Evolutionary conservation across 2,113 vertebrate species (phyloP).

Genomic region (Tachysurus vachellii): DNA sequence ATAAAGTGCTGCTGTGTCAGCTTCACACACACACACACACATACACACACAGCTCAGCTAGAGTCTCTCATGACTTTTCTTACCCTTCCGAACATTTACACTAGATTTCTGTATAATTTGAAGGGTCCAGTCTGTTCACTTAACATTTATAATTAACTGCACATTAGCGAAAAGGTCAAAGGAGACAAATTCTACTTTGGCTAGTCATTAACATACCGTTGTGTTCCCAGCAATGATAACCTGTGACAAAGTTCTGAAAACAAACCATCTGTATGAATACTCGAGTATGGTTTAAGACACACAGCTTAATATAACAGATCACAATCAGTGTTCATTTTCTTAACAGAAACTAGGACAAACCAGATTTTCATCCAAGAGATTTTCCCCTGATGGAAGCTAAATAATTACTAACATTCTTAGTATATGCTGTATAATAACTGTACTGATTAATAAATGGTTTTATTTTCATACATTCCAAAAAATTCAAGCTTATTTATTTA

Average conservation of each 20-base stretch:
- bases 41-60: background rate
- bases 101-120: background rate
- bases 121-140: background rate
- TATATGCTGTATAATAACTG: background rate
- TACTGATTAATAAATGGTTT: background rate
- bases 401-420: background rate
- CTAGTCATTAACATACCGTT: background rate
- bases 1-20: conserved; percentile 68
- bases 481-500: background rate
- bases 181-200: background rate
- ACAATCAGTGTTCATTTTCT: background rate
- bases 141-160: background rate
- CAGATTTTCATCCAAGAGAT: background rate
- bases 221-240: background rate
- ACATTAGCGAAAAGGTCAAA: background rate
- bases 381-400: background rate
- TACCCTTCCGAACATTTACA: background rate
- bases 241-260: background rate
- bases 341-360: background rate
- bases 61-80: background rate
- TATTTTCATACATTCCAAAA: background rate
- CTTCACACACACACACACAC: conserved; percentile 24
- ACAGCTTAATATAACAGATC: background rate
- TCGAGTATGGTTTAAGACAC: background rate
- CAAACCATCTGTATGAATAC: background rate